phyloP scores from a whole-genome alignment of 2,113 vertebrate species.

The Toxotes chatareus region DNA sequence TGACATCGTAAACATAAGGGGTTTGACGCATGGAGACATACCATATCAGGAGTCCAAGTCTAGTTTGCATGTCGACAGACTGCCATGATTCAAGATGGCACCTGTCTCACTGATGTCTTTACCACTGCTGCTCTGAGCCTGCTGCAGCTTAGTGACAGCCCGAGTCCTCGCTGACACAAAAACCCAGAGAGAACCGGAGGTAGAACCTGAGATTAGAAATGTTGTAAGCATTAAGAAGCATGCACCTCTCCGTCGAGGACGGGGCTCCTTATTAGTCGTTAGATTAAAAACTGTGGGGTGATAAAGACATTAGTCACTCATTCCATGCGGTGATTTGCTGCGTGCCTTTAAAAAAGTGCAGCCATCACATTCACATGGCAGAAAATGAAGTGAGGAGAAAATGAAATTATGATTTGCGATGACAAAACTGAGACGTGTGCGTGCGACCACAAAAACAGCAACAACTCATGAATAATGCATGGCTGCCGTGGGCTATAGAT shows the following conservation, averaged over 20 bases:
- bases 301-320: slow-evolving; percentile 51
- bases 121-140: slow-evolving; percentile 48
- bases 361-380: slow-evolving; percentile 57
- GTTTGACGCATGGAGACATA: slow-evolving; percentile 26
- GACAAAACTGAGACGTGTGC: slow-evolving; percentile 77
- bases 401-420: slow-evolving; percentile 79
- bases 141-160: slow-evolving; percentile 47
- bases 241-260: slow-evolving; percentile 48
- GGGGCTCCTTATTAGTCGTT: slow-evolving; percentile 34
- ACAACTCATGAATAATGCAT: slow-evolving; percentile 84
- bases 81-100: slow-evolving; percentile 77
- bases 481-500: slow-evolving; percentile 83
- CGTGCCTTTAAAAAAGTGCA: slow-evolving; percentile 61
- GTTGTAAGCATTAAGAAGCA: slow-evolving; percentile 45
- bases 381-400: slow-evolving; percentile 69
- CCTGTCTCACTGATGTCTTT: slow-evolving; percentile 70
- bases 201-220: slow-evolving; percentile 57
- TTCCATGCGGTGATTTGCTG: slow-evolving; percentile 56
- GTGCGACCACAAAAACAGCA: slow-evolving; percentile 71
- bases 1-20: slow-evolving; percentile 50
- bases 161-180: slow-evolving; percentile 47
- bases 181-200: slow-evolving; percentile 53
- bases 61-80: slow-evolving; percentile 67
- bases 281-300: slow-evolving; percentile 70
- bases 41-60: slow-evolving; percentile 51